A percentile compares a stretch with the other conserved stretches of the same genome.
Conservation (phyloP, 2,888 invertebrate genomes). For the Sesamia inferens region DNA sequence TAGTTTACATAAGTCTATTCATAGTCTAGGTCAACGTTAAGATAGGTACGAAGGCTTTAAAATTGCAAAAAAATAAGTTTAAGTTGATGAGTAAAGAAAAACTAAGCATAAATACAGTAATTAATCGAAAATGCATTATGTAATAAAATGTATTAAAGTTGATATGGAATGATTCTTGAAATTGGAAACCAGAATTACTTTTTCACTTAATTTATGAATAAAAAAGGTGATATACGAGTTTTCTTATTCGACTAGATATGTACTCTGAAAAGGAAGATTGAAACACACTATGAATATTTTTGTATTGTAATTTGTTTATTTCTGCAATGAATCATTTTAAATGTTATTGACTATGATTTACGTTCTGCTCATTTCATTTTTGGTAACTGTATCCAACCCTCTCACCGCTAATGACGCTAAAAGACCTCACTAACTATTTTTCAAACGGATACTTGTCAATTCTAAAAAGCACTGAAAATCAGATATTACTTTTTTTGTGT, state of each 20-base stretch:
- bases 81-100: no score
- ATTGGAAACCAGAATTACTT: not conserved
- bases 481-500: slow-evolving; percentile 49
- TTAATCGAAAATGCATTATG: slow-evolving; percentile 2
- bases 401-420: slow-evolving; percentile 33
- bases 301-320: slow-evolving; percentile 42
- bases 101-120: slow-evolving; percentile 8
- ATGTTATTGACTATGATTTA: not conserved
- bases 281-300: slow-evolving; percentile 15
- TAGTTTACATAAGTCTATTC: slow-evolving; percentile 21
- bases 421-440: not conserved
- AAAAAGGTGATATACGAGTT: not conserved
- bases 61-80: not conserved
- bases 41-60: no score
- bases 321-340: slow-evolving; percentile 30
- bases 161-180: not conserved
- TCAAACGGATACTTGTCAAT: slow-evolving; percentile 23
- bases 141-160: not conserved
- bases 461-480: slow-evolving; percentile 55
- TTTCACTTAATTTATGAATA: not conserved
- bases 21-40: no score
- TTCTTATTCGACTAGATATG: not conserved
- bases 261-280: not conserved
- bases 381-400: slow-evolving; percentile 26
- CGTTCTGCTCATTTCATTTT: slow-evolving; percentile 8